Conservation (phyloP, 2,888 invertebrate species). For the Drosophila heteroneura region DNA sequence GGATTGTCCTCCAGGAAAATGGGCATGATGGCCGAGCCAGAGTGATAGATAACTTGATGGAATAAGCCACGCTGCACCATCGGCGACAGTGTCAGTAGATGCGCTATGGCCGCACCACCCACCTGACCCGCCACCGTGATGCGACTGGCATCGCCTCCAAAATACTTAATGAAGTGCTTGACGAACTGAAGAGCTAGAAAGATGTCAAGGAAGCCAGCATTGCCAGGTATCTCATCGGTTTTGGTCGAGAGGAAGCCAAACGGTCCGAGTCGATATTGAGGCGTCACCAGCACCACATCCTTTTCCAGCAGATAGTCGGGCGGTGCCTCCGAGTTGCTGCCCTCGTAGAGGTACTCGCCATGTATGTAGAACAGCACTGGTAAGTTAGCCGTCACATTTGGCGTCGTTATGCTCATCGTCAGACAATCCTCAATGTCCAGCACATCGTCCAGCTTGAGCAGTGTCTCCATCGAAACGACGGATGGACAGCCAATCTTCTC, state of each 20-base stretch:
- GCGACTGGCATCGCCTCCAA: constrained; percentile 86
- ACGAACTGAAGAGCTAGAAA: constrained; percentile 86
- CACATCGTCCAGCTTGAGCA: constrained; percentile 69
- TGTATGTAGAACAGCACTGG: constrained; percentile 85
- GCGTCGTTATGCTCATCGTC: constrained; percentile 82
- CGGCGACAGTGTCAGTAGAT: constrained; percentile 85
- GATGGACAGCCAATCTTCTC: constrained; percentile 84
- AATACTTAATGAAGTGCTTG: constrained; percentile 85
- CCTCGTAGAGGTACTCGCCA: constrained; percentile 85
- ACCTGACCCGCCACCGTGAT: constrained; percentile 87
- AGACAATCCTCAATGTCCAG: constrained; percentile 84
- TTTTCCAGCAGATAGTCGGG: constrained; percentile 85
- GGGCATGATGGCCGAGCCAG: constrained; percentile 86
- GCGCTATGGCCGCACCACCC: constrained; percentile 86
- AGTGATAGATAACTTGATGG: constrained; percentile 86
- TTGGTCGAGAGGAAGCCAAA: constrained; percentile 87
- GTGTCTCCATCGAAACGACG: constrained; percentile 74
- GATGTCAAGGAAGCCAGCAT: constrained; percentile 87
- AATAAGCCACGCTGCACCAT: constrained; percentile 85
- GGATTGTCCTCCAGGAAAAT: constrained; percentile 86
- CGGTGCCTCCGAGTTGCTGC: constrained; percentile 84
- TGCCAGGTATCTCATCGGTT: constrained; percentile 86
- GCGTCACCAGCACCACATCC: constrained; percentile 86
- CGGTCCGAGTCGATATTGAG: constrained; percentile 86
- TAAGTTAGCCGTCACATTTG: constrained; percentile 73